Evolutionary conservation across 2,888 invertebrate species (phyloP).

Genomic region (Cremastinae sp.): DNA sequence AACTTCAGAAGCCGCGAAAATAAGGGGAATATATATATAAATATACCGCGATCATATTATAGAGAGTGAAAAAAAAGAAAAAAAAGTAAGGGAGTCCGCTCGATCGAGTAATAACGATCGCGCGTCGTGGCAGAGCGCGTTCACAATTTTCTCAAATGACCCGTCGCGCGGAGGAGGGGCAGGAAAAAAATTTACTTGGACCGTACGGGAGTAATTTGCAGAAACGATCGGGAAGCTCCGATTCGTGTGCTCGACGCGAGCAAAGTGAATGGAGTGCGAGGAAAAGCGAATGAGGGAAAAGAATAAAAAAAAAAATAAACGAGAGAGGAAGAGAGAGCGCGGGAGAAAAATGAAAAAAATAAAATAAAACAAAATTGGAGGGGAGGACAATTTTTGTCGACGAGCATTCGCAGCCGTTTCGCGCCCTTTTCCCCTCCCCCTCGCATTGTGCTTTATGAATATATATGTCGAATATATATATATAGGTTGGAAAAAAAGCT

Average conservation of each 20-base stretch:
- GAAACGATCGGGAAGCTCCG: slow-evolving; percentile 59
- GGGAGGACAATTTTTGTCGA: slow-evolving; percentile 55
- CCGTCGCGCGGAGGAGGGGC: slow-evolving; percentile 18
- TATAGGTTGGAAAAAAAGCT: slow-evolving; percentile 20
- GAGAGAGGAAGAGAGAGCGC: background rate
- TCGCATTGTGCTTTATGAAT: background rate
- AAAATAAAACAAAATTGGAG: no score
- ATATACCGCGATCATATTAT: no score
- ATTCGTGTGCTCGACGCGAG: slow-evolving; percentile 43
- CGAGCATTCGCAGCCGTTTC: slow-evolving; percentile 49
- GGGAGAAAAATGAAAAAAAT: no score
- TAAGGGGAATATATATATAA: background rate
- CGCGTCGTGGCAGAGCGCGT: background rate
- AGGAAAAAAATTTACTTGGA: slow-evolving; percentile 38
- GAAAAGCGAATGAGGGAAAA: slow-evolving; percentile 1
- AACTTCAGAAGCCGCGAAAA: no score
- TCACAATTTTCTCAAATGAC: slow-evolving; percentile 54
- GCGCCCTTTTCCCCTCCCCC: slow-evolving; percentile 34
- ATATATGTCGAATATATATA: slow-evolving; percentile 9
- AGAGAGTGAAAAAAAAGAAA: slow-evolving; percentile 1
- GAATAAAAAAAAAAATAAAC: background rate
- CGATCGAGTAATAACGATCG: slow-evolving; percentile 34
- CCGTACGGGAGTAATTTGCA: slow-evolving; percentile 55
- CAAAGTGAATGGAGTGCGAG: slow-evolving; percentile 24
- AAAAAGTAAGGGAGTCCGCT: slow-evolving; percentile 36